phyloP scores from a whole-genome alignment of 1,140 invertebrate genomes.

The Lasioglossum albipes region DNA sequence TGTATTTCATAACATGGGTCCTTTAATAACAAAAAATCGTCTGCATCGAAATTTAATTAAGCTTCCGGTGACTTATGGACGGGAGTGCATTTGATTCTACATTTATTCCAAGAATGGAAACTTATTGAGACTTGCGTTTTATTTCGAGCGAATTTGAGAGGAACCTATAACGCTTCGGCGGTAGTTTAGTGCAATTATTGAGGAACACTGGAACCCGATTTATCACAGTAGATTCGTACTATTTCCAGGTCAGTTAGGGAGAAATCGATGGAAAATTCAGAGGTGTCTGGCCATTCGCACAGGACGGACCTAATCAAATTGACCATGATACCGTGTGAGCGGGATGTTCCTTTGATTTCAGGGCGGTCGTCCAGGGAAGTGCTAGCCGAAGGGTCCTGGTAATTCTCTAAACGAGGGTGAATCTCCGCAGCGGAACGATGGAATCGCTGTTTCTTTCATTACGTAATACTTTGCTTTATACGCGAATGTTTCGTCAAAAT shows the following conservation, averaged over 20 bases:
- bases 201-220: too few species aligned
- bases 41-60: too few species aligned
- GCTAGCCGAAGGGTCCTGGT: constrained; percentile 53
- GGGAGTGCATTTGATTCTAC: too few species aligned
- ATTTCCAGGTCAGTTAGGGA: constrained; percentile 24
- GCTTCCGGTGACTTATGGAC: too few species aligned
- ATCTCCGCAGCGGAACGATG: constrained; percentile 45
- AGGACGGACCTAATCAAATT: constrained; percentile 60
- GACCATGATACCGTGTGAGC: constrained; percentile 58
- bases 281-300: constrained; percentile 55
- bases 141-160: too few species aligned
- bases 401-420: constrained; percentile 61
- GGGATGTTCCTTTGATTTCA: constrained; percentile 61
- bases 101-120: too few species aligned
- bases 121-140: too few species aligned
- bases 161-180: too few species aligned
- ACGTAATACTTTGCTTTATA: constrained; percentile 17
- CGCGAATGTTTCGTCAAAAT: constrained; percentile 18
- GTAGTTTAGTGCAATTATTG: too few species aligned
- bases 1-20: too few species aligned
- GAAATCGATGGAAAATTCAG: constrained; percentile 60
- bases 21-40: too few species aligned
- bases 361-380: constrained; percentile 51
- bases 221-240: not conserved
- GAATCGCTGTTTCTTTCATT: constrained; percentile 55